phyloP scores from a whole-genome alignment of 2,888 invertebrate genomes.

The Augiades crinisus region DNA sequence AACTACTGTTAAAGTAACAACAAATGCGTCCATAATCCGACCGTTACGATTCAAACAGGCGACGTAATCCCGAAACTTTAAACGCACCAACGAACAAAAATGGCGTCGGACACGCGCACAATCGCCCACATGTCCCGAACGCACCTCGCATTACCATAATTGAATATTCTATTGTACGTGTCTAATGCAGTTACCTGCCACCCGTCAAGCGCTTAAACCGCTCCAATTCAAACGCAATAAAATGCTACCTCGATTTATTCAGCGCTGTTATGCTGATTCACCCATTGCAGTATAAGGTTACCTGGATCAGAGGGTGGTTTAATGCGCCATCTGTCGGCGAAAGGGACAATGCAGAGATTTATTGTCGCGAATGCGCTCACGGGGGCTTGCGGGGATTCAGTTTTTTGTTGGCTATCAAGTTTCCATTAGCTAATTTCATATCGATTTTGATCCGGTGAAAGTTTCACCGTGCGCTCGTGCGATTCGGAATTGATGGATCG shows the following conservation, averaged over 20 bases:
- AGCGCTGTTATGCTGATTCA: slow-evolving; percentile 40
- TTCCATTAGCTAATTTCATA: slow-evolving; percentile 80
- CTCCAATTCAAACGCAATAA: slow-evolving; percentile 31
- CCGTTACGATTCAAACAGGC: slow-evolving; percentile 51
- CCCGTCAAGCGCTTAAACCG: slow-evolving; percentile 41
- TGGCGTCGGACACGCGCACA: slow-evolving; percentile 58
- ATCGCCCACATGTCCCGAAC: slow-evolving; percentile 55
- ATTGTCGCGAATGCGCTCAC: slow-evolving; percentile 71
- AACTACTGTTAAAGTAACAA: slow-evolving; percentile 1
- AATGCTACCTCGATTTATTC: slow-evolving; percentile 22
- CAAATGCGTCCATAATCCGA: slow-evolving; percentile 43
- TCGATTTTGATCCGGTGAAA: slow-evolving; percentile 61
- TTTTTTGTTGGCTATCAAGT: slow-evolving; percentile 78
- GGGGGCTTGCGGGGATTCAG: slow-evolving; percentile 61
- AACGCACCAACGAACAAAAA: slow-evolving; percentile 43
- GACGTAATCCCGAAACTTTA: slow-evolving; percentile 48
- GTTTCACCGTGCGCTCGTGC: slow-evolving; percentile 49
- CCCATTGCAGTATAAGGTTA: slow-evolving; percentile 59
- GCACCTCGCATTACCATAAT: slow-evolving; percentile 61
- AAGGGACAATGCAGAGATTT: slow-evolving; percentile 67
- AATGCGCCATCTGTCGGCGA: slow-evolving; percentile 69
- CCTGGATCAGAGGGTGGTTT: slow-evolving; percentile 55
- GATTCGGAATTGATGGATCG: slow-evolving; percentile 72
- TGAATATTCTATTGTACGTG: slow-evolving; percentile 69
- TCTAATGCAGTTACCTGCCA: slow-evolving; percentile 64